Conservation (phyloP, 1,140 invertebrate genomes). For the Papilio glaucus region DNA sequence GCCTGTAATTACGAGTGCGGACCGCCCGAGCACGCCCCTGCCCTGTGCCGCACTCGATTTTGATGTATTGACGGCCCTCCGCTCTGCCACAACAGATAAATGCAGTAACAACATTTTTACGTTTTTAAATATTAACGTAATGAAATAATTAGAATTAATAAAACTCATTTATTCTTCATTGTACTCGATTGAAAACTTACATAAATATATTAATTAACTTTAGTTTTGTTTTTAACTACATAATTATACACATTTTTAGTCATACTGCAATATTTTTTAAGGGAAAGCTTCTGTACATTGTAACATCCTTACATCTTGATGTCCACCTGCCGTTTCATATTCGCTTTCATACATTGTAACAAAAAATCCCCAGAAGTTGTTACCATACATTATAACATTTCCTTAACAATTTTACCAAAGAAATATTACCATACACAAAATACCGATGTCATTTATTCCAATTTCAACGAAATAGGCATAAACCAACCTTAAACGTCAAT, state of each 20-base stretch:
- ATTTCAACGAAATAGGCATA: neutral
- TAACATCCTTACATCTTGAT: too few relatives aligned
- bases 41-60: conserved; percentile 52
- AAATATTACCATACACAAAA: neutral
- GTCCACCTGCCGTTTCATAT: too few relatives aligned
- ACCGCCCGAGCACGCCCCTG: conserved; percentile 61
- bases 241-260: too few relatives aligned
- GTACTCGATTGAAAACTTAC: too few relatives aligned
- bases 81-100: conserved; percentile 17
- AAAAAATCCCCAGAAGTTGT: neutral
- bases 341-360: neutral
- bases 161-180: too few relatives aligned
- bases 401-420: too few relatives aligned
- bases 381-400: neutral
- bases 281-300: neutral
- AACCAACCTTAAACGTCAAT: neutral
- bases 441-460: neutral
- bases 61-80: conserved; percentile 71
- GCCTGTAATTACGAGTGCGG: conserved; percentile 72
- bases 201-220: too few relatives aligned
- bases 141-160: too few relatives aligned
- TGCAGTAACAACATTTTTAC: conserved; percentile 14
- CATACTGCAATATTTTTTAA: too few relatives aligned
- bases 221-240: too few relatives aligned
- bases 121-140: conserved; percentile 7